phyloP scores from a whole-genome alignment of 92 coral and sea anemone species.

The Diadumene lineata region DNA sequence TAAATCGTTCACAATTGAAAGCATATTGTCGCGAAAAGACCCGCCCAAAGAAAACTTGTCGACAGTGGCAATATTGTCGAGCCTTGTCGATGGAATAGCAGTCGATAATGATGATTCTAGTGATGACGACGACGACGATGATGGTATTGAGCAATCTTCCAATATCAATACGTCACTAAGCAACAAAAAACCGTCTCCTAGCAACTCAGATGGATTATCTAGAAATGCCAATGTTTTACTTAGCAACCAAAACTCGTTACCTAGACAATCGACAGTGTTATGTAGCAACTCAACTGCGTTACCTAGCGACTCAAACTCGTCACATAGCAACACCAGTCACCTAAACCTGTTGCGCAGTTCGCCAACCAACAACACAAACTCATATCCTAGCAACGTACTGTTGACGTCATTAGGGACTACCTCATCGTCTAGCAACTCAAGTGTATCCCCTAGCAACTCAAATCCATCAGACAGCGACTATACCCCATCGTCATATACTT shows the following conservation, averaged over 20 bases:
- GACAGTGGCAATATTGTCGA: constrained; percentile 15
- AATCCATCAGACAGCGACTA: neutral
- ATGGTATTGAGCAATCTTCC: too few species aligned
- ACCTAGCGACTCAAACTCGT: too few species aligned
- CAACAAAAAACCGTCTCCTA: neutral
- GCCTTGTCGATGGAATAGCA: constrained; percentile 31
- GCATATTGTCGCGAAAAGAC: constrained; percentile 72
- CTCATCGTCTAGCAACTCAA: neutral
- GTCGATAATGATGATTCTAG: constrained; percentile 14
- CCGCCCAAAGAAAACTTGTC: constrained; percentile 42
- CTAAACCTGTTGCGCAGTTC: too few species aligned
- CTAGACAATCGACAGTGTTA: neutral
- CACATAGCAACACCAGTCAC: too few species aligned
- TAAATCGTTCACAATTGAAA: constrained; percentile 71
- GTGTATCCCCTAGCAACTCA: neutral
- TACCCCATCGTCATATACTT: neutral
- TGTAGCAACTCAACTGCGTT: too few species aligned
- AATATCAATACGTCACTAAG: neutral
- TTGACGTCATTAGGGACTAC: neutral
- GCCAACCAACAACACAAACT: neutral
- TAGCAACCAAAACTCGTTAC: neutral
- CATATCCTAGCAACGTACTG: neutral
- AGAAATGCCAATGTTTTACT: neutral
- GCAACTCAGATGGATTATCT: neutral
- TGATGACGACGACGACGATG: neutral